Evolutionary conservation across 2,888 invertebrate species (phyloP), one percentile per base, ranked within the genome.

Genomic region (Athripsodes cinereus): DNA sequence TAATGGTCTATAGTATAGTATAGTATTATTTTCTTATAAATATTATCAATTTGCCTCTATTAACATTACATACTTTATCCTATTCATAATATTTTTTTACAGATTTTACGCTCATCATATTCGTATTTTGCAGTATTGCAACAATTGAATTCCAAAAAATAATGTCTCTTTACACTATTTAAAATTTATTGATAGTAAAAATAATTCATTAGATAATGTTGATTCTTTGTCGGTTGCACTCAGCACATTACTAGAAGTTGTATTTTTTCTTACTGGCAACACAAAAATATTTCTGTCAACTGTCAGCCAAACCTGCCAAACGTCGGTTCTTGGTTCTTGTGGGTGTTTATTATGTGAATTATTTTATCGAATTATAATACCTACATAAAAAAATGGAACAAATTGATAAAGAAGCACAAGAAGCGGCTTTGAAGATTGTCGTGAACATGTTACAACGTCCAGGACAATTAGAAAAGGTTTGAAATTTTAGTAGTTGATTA

Each of bases 381-480:
- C n/a, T 53, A 16, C 16, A 19, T n/a, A 22, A 3, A 52, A 78
- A 78, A 55, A 82, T 87, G 79, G 81, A 84, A 66, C 85, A 86
- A 72, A 78, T 90, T 64, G 92, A 92, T 69, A 84, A 85, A 58
- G 86, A 88, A 68, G 89, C 92, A 0, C 88, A 87, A 68, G 81
- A 82, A 22, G 85, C 87, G 8, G 92, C 90, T 1, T 83, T 87
- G 49, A 88, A 89, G 68, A 89, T 91, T 75, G 91, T 96, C 3
- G 89, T 92, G 68, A 95, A 92, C 69, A 89, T 96, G 84, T 82
- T 96, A 67, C 95, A 96, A 74, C 82, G 93, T 54, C 95, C 97
- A 0, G 97, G 96, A 13, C 97, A 98, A 69, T 74, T 99, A 61
- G 98, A 98, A 71, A 97, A 93, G 76, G 86, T 87, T 64, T 6